These are phyloP conservation scores for Rhinopomastus cyanomelas DNA, from an alignment of 2,113 vertebrate species.

Conservation along the genomic window DNA sequence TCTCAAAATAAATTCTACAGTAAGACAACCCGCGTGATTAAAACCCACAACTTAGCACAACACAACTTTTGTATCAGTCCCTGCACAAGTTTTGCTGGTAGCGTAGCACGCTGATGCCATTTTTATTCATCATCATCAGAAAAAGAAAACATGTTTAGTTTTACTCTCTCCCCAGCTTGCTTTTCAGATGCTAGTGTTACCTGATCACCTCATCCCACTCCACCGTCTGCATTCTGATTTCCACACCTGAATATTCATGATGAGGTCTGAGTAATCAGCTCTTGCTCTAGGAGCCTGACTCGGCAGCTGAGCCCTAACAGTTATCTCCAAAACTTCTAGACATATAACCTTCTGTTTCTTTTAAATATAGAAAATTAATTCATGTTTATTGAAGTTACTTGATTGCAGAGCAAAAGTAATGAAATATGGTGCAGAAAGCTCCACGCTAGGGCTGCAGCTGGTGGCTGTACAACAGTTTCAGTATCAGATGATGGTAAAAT, in stretches of 20 bases:
- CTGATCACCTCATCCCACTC: background rate
- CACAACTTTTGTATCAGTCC: background rate
- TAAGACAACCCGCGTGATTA: background rate
- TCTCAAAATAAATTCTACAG: background rate
- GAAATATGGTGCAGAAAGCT: background rate
- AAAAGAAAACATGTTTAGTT: background rate
- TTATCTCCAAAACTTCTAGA: constrained; percentile 9
- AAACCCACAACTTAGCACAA: background rate
- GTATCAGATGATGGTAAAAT: background rate
- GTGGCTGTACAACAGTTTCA: background rate
- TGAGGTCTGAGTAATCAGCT: constrained; percentile 30
- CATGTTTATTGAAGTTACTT: background rate
- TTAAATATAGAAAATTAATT: background rate
- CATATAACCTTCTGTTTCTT: background rate
- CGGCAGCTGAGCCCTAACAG: background rate
- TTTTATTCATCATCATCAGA: background rate
- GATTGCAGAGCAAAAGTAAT: background rate
- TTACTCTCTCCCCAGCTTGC: background rate
- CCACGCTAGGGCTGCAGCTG: background rate
- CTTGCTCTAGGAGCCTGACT: background rate
- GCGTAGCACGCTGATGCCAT: background rate
- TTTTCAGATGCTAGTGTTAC: background rate
- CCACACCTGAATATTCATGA: constrained; percentile 46
- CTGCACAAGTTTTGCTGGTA: background rate
- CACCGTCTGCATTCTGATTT: background rate